Conservation (phyloP, 2,797 vertebrate species). For the Microchirus variegatus region DNA sequence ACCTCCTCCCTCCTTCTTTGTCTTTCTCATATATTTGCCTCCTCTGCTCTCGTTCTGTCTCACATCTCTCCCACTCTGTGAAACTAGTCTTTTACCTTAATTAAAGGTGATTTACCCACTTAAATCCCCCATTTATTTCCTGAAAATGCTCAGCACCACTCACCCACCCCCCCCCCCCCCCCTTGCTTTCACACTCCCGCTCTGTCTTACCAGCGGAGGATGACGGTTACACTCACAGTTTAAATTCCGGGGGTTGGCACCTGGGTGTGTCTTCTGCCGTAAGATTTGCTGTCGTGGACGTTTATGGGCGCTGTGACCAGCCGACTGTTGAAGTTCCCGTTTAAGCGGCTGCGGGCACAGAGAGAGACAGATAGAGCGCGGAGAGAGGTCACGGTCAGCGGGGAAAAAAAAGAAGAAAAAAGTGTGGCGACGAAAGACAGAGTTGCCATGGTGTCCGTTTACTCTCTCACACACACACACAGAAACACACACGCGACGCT, state of each 20-base stretch:
- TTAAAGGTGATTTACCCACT: slow-evolving; percentile 54
- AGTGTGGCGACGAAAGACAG: slow-evolving; percentile 10
- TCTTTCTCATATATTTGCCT: slow-evolving; percentile 7
- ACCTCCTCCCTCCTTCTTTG: slow-evolving; percentile 15
- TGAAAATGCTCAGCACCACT: slow-evolving; percentile 17
- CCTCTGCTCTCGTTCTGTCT: neutral
- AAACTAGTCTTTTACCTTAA: slow-evolving; percentile 39
- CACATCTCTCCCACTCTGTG: neutral
- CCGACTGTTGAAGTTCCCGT: slow-evolving; percentile 44
- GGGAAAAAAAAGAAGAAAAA: slow-evolving; percentile 14
- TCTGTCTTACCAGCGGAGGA: slow-evolving; percentile 7
- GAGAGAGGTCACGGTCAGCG: slow-evolving; percentile 16
- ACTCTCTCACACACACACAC: no score
- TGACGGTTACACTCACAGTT: slow-evolving; percentile 37
- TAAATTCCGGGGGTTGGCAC: slow-evolving; percentile 38
- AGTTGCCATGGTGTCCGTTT: slow-evolving; percentile 35
- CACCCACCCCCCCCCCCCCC: no score
- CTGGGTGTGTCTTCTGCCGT: slow-evolving; percentile 28
- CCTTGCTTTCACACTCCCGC: neutral
- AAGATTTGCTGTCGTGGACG: slow-evolving; percentile 54
- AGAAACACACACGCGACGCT: slow-evolving; percentile 7
- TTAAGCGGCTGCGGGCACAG: slow-evolving; percentile 12
- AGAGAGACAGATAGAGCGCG: slow-evolving; percentile 9
- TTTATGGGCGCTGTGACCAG: slow-evolving; percentile 46
- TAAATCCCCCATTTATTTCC: slow-evolving; percentile 40